Evolutionary conservation across 2,113 vertebrate genomes (phyloP).

Genomic region (Tachuris rubrigastra): DNA sequence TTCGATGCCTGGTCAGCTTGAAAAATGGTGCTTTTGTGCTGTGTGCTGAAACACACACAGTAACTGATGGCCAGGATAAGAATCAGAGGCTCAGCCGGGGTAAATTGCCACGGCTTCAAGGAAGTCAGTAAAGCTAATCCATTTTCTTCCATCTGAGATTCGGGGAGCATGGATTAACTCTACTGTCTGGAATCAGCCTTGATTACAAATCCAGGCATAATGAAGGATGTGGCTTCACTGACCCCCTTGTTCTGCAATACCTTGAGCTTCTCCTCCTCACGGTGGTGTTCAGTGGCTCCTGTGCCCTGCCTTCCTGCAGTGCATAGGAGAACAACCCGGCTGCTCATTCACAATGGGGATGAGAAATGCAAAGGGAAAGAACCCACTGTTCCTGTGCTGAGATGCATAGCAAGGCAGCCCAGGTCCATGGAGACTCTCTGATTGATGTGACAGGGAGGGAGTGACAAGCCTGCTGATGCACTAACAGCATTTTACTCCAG

Average conservation of each 20-base stretch:
- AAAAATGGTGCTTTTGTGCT: not conserved
- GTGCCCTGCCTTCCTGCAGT: not conserved
- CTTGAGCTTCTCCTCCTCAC: accelerated
- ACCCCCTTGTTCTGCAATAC: not conserved
- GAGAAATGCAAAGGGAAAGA: not conserved
- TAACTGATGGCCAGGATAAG: not conserved
- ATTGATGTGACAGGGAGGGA: constrained; percentile 51
- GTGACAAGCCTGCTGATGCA: constrained; percentile 54
- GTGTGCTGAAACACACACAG: not conserved
- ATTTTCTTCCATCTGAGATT: constrained; percentile 50
- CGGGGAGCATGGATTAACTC: not conserved
- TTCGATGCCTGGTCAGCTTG: not conserved
- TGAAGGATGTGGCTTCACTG: not conserved
- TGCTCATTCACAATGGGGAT: not conserved
- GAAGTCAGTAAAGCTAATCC: constrained; percentile 39
- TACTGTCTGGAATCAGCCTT: not conserved
- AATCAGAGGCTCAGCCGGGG: not conserved
- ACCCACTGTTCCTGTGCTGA: not conserved
- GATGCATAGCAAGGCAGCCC: not conserved
- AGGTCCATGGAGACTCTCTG: not conserved
- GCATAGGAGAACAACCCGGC: not conserved
- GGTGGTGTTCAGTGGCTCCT: not conserved
- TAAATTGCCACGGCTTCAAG: constrained; percentile 6
- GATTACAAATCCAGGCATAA: constrained; percentile 8
- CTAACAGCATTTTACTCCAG: constrained; percentile 16